These are phyloP conservation scores for Triplophysa yarkandensis DNA, from an alignment of 2,797 vertebrate species.

Conservation along the genomic window DNA sequence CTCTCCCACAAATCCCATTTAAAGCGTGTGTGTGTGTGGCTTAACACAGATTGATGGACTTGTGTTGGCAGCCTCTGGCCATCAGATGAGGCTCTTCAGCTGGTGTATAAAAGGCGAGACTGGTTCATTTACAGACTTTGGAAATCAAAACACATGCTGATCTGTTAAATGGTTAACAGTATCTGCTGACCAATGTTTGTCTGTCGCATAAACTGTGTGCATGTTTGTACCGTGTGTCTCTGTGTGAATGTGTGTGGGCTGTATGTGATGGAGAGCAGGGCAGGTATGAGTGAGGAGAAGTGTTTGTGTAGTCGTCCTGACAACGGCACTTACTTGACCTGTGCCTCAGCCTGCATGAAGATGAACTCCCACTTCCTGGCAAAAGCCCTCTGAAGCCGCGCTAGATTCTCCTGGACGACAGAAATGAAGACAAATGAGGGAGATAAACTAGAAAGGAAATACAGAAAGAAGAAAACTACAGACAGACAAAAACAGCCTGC, in stretches of 20 bases:
- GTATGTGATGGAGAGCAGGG: conserved; percentile 28
- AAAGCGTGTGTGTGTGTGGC: background rate
- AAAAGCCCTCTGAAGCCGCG: conserved; percentile 96
- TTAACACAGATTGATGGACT: conserved; percentile 13
- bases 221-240: conserved; percentile 23
- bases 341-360: conserved; percentile 99
- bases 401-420: conserved; percentile 89
- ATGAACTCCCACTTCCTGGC: conserved; percentile 99
- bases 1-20: background rate
- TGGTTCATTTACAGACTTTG: conserved; percentile 18
- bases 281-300: conserved; percentile 47
- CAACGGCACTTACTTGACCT: conserved; percentile 94
- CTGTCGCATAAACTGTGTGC: conserved; percentile 11
- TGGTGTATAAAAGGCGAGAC: conserved; percentile 14
- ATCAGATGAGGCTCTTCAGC: conserved; percentile 66
- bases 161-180: conserved; percentile 13
- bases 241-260: conserved; percentile 34
- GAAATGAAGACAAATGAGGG: background rate
- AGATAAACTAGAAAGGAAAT: background rate
- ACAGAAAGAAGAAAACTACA: background rate
- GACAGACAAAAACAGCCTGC: background rate
- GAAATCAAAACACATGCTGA: conserved; percentile 34
- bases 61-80: conserved; percentile 58
- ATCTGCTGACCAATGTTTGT: conserved; percentile 14
- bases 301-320: conserved; percentile 59